These are phyloP conservation scores for Motacilla alba DNA, from an alignment of 2,113 vertebrate genomes.

Conservation along the genomic window DNA sequence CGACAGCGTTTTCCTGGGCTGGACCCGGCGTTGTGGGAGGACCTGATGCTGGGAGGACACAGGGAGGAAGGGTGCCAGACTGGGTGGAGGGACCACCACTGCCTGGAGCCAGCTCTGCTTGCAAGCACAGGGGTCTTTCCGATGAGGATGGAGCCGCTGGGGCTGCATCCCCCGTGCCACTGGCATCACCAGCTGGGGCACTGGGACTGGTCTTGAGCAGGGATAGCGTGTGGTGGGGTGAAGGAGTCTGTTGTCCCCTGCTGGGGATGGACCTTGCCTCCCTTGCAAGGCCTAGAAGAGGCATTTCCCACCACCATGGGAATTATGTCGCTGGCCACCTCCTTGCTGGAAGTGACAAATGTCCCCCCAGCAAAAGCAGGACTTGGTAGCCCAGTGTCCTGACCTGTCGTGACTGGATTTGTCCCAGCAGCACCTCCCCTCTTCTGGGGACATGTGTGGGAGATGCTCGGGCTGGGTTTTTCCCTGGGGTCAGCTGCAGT, in stretches of 20 bases:
- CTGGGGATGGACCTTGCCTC: too few relatives aligned
- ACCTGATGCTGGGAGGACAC: neutral
- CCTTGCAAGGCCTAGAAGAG: neutral
- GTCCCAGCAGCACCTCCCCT: neutral
- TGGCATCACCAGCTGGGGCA: neutral
- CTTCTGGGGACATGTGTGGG: neutral
- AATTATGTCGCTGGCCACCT: fast-evolving
- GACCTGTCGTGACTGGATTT: neutral
- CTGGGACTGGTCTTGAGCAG: neutral
- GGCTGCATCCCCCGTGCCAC: neutral
- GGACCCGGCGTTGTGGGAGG: fast-evolving
- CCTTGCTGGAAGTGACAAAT: neutral
- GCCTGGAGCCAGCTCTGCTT: neutral
- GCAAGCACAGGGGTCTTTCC: neutral
- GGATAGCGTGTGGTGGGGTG: neutral
- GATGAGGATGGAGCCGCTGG: fast-evolving
- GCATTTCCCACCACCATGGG: neutral
- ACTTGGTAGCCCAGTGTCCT: neutral
- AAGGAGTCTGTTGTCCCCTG: neutral
- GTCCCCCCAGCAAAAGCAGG: neutral
- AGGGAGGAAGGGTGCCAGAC: neutral
- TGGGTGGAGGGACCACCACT: neutral
- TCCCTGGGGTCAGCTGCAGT: neutral
- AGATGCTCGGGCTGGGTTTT: neutral
- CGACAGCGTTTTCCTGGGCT: neutral